These are phyloP conservation scores for Apodemia zela DNA, from an alignment of 2,888 invertebrate species.

Conservation along the genomic window DNA sequence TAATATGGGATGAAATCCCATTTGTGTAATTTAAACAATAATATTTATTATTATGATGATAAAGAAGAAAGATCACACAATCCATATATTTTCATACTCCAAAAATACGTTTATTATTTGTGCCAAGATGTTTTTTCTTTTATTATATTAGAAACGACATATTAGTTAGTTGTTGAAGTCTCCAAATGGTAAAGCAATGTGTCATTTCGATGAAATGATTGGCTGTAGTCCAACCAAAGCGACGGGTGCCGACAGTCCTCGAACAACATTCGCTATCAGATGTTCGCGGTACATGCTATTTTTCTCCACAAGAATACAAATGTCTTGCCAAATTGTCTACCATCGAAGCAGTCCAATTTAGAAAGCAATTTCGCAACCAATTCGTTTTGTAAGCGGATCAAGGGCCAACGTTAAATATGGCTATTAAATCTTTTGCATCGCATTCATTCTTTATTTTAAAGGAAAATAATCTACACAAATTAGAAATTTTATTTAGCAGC, in stretches of 20 bases:
- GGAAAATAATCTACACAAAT: slow-evolving; percentile 5
- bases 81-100: background rate
- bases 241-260: slow-evolving; percentile 54
- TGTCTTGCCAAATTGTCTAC: slow-evolving; percentile 79
- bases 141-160: slow-evolving; percentile 1
- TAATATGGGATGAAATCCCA: too few relatives aligned
- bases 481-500: background rate
- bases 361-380: slow-evolving; percentile 78
- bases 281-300: slow-evolving; percentile 72
- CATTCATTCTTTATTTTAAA: slow-evolving; percentile 3
- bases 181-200: slow-evolving; percentile 54
- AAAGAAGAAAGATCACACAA: background rate
- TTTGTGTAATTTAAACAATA: too few relatives aligned
- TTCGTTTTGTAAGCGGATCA: slow-evolving; percentile 76
- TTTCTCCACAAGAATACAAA: slow-evolving; percentile 77
- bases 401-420: slow-evolving; percentile 72
- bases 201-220: slow-evolving; percentile 68
- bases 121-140: slow-evolving; percentile 7
- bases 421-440: slow-evolving; percentile 60
- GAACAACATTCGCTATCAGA: slow-evolving; percentile 65
- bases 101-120: background rate
- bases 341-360: slow-evolving; percentile 76
- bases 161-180: slow-evolving; percentile 19
- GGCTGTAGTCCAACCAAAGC: slow-evolving; percentile 63
- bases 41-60: too few relatives aligned